phyloP scores from a whole-genome alignment of 1,140 invertebrate species.

The Ephestia elutella region DNA sequence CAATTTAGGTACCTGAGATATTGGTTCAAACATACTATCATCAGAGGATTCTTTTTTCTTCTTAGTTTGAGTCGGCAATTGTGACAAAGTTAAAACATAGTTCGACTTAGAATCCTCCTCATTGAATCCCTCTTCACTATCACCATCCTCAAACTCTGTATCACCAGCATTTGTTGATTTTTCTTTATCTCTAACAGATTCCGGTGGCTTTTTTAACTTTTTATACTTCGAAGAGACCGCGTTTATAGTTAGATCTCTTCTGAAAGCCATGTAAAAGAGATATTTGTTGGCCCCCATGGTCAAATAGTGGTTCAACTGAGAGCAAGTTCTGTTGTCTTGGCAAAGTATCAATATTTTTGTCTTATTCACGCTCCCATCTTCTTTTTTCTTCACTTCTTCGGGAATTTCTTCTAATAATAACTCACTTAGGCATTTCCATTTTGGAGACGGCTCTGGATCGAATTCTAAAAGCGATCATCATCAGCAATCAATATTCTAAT shows the following conservation, averaged over 20 bases:
- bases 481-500: not conserved
- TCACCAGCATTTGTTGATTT: conserved; percentile 23
- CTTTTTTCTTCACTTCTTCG: conserved; percentile 75
- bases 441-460: conserved; percentile 89
- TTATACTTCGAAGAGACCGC: conserved; percentile 73
- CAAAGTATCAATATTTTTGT: conserved; percentile 88
- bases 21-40: conserved; percentile 78
- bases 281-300: conserved; percentile 80
- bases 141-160: conserved; percentile 26
- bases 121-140: conserved; percentile 56
- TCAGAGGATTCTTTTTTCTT: conserved; percentile 36
- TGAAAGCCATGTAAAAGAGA: conserved; percentile 75
- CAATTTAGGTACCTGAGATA: conserved; percentile 76
- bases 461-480: conserved; percentile 77
- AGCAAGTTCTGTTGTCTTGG: conserved; percentile 86
- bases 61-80: conserved; percentile 59
- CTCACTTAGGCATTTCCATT: conserved; percentile 90
- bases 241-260: conserved; percentile 74
- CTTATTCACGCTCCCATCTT: conserved; percentile 62
- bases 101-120: conserved; percentile 75
- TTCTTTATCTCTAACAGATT: conserved; percentile 32
- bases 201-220: conserved; percentile 35
- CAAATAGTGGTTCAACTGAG: conserved; percentile 84
- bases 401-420: conserved; percentile 87
- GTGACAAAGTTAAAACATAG: conserved; percentile 81